Conservation (phyloP, 2,888 invertebrate genomes). For the Noctua pronuba region DNA sequence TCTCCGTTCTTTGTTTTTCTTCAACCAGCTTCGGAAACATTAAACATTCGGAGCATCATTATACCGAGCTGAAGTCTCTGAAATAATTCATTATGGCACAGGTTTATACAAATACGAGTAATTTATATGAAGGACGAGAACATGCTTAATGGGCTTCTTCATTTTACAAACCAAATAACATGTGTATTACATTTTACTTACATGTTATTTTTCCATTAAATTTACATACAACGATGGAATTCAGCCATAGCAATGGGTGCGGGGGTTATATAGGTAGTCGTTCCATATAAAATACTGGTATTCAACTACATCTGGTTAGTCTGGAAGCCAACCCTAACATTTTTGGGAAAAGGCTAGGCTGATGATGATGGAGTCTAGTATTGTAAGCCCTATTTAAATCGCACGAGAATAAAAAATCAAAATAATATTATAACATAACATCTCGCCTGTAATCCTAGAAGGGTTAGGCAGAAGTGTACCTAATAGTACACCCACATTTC, state of each 20-base stretch:
- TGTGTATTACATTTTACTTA: not conserved
- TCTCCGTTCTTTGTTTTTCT: constrained; percentile 50
- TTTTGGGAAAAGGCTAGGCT: not conserved
- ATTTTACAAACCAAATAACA: constrained; percentile 9
- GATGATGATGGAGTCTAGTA: not conserved
- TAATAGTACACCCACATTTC: too few species aligned
- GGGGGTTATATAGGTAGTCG: not conserved
- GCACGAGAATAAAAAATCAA: not conserved
- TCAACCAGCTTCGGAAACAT: constrained; percentile 36
- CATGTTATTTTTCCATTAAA: constrained; percentile 1
- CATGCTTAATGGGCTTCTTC: constrained; percentile 1
- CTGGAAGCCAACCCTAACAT: not conserved
- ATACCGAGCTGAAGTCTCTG: constrained; percentile 19
- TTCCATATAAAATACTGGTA: not conserved
- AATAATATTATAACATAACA: too few species aligned
- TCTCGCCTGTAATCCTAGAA: too few species aligned
- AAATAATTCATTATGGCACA: constrained; percentile 29
- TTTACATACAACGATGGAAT: not conserved
- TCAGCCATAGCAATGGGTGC: not conserved
- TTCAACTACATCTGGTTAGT: not conserved
- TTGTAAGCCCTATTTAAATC: not conserved
- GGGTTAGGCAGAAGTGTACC: too few species aligned
- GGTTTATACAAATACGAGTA: constrained; percentile 28
- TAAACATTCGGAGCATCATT: constrained; percentile 39
- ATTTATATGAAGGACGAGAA: constrained; percentile 13